Percentiles rank a stretch among this genome's conserved stretches.
These are phyloP conservation scores for Pterocles burchelli DNA, from an alignment of 2,113 vertebrate species.

Conservation along the genomic window DNA sequence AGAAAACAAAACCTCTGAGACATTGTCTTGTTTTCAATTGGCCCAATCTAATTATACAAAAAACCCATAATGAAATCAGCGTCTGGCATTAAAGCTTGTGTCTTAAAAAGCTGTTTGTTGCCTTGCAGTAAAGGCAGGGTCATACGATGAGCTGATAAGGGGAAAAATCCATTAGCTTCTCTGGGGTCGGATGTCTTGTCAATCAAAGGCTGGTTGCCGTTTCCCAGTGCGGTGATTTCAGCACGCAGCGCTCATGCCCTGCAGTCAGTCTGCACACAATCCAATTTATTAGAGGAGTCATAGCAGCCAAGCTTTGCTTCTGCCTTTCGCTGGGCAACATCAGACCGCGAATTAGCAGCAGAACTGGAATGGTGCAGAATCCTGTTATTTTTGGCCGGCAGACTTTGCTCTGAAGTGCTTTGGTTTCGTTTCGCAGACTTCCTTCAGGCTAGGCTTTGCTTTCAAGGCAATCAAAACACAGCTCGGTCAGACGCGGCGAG, in stretches of 20 bases:
- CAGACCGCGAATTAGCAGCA: conserved; percentile 29
- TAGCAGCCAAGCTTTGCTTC: conserved; percentile 27
- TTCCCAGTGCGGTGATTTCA: conserved; percentile 14
- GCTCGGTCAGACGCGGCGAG: background rate
- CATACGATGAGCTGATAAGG: conserved; percentile 57
- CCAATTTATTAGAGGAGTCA: conserved; percentile 55
- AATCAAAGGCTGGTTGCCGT: background rate
- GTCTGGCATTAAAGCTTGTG: background rate
- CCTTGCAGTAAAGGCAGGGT: conserved; percentile 39
- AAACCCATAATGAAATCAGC: conserved; percentile 49
- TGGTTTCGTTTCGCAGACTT: conserved; percentile 39
- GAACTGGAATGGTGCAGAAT: background rate
- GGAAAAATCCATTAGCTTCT: conserved; percentile 67
- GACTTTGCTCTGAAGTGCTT: conserved; percentile 21
- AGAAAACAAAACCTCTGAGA: conserved; percentile 18
- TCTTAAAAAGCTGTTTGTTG: conserved; percentile 54
- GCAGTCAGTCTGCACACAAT: conserved; percentile 62
- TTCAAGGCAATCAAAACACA: conserved; percentile 47
- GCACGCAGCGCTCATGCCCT: conserved; percentile 6
- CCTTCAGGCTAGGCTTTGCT: conserved; percentile 27
- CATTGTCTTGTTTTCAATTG: conserved; percentile 10
- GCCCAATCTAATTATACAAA: conserved; percentile 7
- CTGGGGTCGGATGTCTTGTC: background rate
- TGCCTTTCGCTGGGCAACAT: conserved; percentile 19
- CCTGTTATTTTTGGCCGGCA: conserved; percentile 48